A percentile compares a stretch with the other conserved stretches of the same genome.
These are phyloP conservation scores for Anguilla anguilla DNA, from an alignment of 2,797 vertebrate species.

Conservation along the genomic window DNA sequence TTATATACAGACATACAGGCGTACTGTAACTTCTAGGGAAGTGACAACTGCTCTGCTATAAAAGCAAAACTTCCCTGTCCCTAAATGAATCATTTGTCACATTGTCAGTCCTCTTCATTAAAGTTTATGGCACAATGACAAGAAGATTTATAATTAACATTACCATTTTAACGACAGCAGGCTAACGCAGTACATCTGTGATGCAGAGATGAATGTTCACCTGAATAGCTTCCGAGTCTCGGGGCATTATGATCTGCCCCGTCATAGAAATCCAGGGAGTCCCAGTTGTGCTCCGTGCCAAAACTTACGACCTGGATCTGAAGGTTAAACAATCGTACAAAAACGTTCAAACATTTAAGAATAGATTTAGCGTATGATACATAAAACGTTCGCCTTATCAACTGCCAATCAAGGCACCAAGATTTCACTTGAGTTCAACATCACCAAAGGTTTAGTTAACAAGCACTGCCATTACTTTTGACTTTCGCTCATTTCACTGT, in stretches of 20 bases:
- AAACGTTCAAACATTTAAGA: constrained; percentile 21
- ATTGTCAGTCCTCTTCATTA: constrained; percentile 33
- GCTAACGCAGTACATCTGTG: neutral
- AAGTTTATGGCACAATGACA: constrained; percentile 21
- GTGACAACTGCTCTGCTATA: constrained; percentile 6
- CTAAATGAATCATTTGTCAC: constrained; percentile 43
- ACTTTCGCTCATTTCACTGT: constrained; percentile 41
- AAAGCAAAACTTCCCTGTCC: constrained; percentile 15
- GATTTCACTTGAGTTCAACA: constrained; percentile 39
- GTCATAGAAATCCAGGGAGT: constrained; percentile 97
- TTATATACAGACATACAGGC: neutral
- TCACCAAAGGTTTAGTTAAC: constrained; percentile 46
- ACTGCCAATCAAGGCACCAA: constrained; percentile 45
- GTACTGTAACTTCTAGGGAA: neutral
- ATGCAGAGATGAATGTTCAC: constrained; percentile 60
- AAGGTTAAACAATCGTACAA: constrained; percentile 16
- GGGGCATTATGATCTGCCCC: constrained; percentile 95
- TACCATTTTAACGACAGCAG: neutral
- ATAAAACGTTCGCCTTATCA: constrained; percentile 48
- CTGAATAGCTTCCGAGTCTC: constrained; percentile 97
- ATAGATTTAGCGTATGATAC: constrained; percentile 35
- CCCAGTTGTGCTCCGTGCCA: constrained; percentile 98
- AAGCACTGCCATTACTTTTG: constrained; percentile 29
- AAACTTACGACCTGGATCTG: constrained; percentile 98
- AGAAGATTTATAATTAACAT: constrained; percentile 22